Percentiles rank a stretch among this genome's conserved stretches.
phyloP scores from a whole-genome alignment of 2,113 vertebrate genomes.

The Macroglossus sobrinus region DNA sequence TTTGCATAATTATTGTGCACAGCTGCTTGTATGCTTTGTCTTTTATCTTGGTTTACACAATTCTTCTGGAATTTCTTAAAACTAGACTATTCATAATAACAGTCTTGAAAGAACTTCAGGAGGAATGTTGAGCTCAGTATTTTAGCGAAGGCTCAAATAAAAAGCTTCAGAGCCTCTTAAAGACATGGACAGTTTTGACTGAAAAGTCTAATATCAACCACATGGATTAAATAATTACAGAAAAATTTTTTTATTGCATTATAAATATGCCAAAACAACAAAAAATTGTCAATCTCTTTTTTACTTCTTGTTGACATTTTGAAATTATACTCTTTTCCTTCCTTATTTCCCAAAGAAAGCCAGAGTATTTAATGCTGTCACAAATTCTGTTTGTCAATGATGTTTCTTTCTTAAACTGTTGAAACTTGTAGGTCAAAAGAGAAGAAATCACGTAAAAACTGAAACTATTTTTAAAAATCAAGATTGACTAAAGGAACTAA shows the following conservation, averaged over 20 bases:
- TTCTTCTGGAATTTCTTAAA: conserved; percentile 75
- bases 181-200: conserved; percentile 45
- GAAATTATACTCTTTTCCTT: conserved; percentile 4
- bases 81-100: conserved; percentile 51
- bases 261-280: conserved; percentile 62
- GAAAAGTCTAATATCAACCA: conserved; percentile 56
- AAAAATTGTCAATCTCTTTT: conserved; percentile 27
- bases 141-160: conserved; percentile 55
- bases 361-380: not conserved
- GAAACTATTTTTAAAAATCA: not conserved
- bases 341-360: not conserved
- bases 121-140: conserved; percentile 48
- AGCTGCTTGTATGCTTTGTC: conserved; percentile 30
- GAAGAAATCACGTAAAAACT: conserved; percentile 17
- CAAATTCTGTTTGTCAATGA: not conserved
- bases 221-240: conserved; percentile 57
- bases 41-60: conserved; percentile 64
- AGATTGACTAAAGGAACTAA: not conserved
- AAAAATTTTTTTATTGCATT: conserved; percentile 49
- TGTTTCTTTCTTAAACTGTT: not conserved
- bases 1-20: conserved; percentile 19
- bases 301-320: not conserved
- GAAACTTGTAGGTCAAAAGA: not conserved
- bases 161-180: conserved; percentile 45
- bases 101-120: conserved; percentile 54